These are phyloP conservation scores for Chironomus tentans DNA, from an alignment of 2,888 invertebrate genomes.

Conservation along the genomic window DNA sequence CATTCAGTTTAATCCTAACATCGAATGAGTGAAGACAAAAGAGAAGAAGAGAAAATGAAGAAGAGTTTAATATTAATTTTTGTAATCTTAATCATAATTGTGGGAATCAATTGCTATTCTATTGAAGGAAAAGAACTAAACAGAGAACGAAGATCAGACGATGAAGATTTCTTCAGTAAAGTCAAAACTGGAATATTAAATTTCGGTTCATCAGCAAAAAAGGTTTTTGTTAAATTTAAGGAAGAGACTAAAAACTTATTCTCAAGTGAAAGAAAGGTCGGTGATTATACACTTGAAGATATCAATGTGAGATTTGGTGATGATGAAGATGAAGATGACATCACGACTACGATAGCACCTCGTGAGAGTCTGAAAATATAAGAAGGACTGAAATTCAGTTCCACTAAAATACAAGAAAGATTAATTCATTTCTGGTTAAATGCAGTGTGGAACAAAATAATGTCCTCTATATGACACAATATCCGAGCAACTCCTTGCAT, in stretches of 20 bases:
- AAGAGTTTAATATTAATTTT: neutral
- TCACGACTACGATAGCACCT: neutral
- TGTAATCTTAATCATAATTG: neutral
- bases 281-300: neutral
- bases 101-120: neutral
- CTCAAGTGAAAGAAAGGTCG: conserved; percentile 7
- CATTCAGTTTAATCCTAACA: neutral
- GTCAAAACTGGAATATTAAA: neutral
- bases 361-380: neutral
- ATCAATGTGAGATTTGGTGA: neutral
- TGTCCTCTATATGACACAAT: too few species aligned
- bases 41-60: neutral
- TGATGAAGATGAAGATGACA: neutral
- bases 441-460: too few species aligned
- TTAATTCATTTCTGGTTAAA: too few species aligned
- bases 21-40: neutral
- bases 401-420: too few species aligned
- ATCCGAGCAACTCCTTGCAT: too few species aligned
- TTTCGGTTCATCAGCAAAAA: neutral
- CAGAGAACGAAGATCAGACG: neutral
- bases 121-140: neutral
- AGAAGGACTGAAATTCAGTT: too few species aligned
- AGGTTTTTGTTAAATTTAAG: neutral
- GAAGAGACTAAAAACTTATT: conserved; percentile 13
- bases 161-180: neutral